Base-by-base conservation (phyloP, 2,888 invertebrate species). In the Xestoiulus laeticollis region DNA sequence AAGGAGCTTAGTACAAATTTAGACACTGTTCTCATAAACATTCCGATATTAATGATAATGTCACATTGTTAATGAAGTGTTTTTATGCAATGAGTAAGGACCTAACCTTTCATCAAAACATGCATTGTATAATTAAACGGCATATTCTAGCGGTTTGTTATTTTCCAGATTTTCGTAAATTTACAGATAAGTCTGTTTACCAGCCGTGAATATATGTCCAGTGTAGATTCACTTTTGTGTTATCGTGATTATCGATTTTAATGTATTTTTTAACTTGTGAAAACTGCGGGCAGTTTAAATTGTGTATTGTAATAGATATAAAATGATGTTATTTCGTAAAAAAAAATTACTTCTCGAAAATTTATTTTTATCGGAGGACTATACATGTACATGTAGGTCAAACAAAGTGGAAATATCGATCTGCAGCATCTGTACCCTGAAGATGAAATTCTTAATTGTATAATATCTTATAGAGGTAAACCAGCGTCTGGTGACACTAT, bases 31-130 rank as follows among this genome's bases (percentile, higher is more conserved):
- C n/a, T 19, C 53, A 53, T 53, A 19, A 53, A n/a, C 53, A n/a
- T 53, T 53, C 53, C 53, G 53, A 53, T 53, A n/a, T 53, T 53
- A n/a, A 53, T 53, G n/a, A 53, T 53, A n/a, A 53, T 53, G 53
- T 53, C 53, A 53, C 53, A n/a, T 53, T 53, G 19, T 53, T 53
- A 53, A 53, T 53, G 53, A 1, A 53, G 53, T 53, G 53, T 53
- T n/a, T n/a, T n/a, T 53, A 48, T 16, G 38, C 38, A 48, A 16
- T 8, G 48, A 48, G 3, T 48, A 4, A 48, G 14, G 48, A 48
- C 48, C 48, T 16, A 48, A 48, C 16, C 10, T 14, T 12, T 48
- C 16, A 48, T 48, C 14, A 4, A 4, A 48, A 16, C 10, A 14
- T 48, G 48, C 48, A 48, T 48, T n/a, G n/a, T n/a, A n/a, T n/a